Base-by-base conservation (phyloP, 2,888 invertebrate species). In the Drosophila merina region DNA sequence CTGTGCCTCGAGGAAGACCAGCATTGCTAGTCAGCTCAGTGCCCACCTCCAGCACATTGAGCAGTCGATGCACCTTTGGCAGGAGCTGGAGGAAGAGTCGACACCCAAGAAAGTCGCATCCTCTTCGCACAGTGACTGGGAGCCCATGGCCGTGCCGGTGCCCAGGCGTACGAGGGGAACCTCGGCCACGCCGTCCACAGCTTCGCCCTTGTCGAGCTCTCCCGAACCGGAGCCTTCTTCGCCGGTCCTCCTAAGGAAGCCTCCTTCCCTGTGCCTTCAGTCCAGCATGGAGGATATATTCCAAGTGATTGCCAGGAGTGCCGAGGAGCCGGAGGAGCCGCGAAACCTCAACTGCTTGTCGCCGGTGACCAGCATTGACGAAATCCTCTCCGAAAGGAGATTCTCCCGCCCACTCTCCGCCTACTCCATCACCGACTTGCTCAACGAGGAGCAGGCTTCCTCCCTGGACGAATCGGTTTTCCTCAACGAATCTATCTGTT, bases 341-440 rank as follows among this genome's bases (percentile, higher is more conserved):
- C 60, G 10, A 0, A 55, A 81, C 42, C 74, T 75, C 66, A 78
- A 79, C 40, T 77, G 85, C 7, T 74, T 87, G 3, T 77, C 88
- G 45, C 91, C 91, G 14, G 89, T 91, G 40, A 90, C 90, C 72
- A 87, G 90, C 51, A 90, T 91, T 64, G 91, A 91, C 64, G 91
- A 91, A 28, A 91, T 91, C 57, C 84, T 91, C 45, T 89, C 89
- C 7, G 89, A 91, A 69, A 88, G 91, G 0, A 72, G 91, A 3
- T 86, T 92, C 64, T 92, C 92, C 0, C 75, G 91, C 0, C 89
- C 91, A 0, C 67, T 92, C 10, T 92, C 92, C 14, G 91, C 91
- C 10, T 92, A 92, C 75, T 92, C 92, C 70, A 92, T 92, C 72
- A 91, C 91, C 49, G 92, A 92, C 82, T 86, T 92, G 68, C 82